Percentiles rank a stretch among this genome's conserved stretches.
These are phyloP conservation scores for Drosophila neocordata DNA, from an alignment of 1,140 invertebrate genomes.

Conservation along the genomic window DNA sequence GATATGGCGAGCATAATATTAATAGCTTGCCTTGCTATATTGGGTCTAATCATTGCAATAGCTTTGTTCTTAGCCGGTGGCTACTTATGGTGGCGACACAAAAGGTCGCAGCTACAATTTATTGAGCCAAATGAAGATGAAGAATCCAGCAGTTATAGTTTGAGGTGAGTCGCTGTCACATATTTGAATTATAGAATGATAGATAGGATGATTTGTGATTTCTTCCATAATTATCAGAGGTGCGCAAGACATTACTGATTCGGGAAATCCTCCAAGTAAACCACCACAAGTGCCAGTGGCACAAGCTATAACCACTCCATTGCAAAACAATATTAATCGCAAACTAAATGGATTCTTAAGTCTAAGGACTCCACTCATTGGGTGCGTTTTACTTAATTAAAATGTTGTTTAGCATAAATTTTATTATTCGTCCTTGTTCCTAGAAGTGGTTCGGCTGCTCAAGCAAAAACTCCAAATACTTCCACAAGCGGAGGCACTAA, in stretches of 20 bases:
- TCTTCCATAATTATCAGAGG: slow-evolving; percentile 30
- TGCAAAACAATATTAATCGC: slow-evolving; percentile 81
- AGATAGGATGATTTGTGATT: background rate
- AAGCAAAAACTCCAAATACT: slow-evolving; percentile 86
- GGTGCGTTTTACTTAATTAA: slow-evolving; percentile 83
- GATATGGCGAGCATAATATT: slow-evolving; percentile 78
- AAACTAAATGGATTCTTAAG: slow-evolving; percentile 89
- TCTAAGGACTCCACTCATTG: slow-evolving; percentile 90
- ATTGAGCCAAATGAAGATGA: slow-evolving; percentile 82
- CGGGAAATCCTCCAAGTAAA: slow-evolving; percentile 61
- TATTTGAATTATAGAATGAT: background rate
- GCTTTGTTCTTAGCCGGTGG: slow-evolving; percentile 80
- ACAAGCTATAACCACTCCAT: slow-evolving; percentile 56
- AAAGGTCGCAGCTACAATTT: slow-evolving; percentile 81
- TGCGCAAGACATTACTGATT: slow-evolving; percentile 64
- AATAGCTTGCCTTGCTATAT: slow-evolving; percentile 73
- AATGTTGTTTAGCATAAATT: background rate
- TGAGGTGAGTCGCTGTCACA: slow-evolving; percentile 75
- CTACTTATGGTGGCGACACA: slow-evolving; percentile 82
- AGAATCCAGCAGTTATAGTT: slow-evolving; percentile 79
- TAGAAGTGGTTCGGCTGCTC: slow-evolving; percentile 82
- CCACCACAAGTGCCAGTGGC: slow-evolving; percentile 55
- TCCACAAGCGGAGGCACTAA: slow-evolving; percentile 74
- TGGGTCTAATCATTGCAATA: slow-evolving; percentile 77
- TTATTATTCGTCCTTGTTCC: background rate